Conservation (phyloP, 2,888 invertebrate genomes). For the Dichetophora obliterata region DNA sequence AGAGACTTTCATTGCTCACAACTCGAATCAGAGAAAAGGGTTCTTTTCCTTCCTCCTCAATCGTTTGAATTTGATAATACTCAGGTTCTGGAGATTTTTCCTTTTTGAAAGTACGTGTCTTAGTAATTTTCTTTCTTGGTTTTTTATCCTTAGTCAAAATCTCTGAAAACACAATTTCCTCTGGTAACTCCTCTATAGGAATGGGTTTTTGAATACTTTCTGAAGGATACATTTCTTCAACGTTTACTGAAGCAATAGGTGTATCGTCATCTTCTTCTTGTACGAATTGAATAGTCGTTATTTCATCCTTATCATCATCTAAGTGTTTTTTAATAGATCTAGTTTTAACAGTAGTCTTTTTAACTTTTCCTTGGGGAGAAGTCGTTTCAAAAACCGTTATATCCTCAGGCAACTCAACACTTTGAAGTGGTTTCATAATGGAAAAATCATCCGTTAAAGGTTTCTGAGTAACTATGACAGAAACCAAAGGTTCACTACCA, state of each 20-base stretch:
- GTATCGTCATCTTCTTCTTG: conserved; percentile 61
- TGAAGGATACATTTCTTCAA: conserved; percentile 61
- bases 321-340: conserved; percentile 66
- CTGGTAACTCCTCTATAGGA: conserved; percentile 64
- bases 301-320: conserved; percentile 66
- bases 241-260: conserved; percentile 62
- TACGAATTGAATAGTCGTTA: conserved; percentile 68
- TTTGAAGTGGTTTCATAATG: conserved; percentile 44
- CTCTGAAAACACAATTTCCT: conserved; percentile 63
- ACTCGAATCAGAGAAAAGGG: conserved; percentile 69
- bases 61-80: conserved; percentile 70
- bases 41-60: conserved; percentile 71
- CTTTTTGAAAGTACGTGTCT: conserved; percentile 71
- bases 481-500: conserved; percentile 65
- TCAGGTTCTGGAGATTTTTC: conserved; percentile 64
- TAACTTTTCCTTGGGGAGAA: conserved; percentile 63
- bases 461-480: conserved; percentile 58
- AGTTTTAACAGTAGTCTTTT: conserved; percentile 62
- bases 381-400: conserved; percentile 59
- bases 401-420: conserved; percentile 66
- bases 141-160: conserved; percentile 63
- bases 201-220: conserved; percentile 55
- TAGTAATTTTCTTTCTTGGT: conserved; percentile 65
- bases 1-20: conserved; percentile 64
- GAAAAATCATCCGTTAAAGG: conserved; percentile 48